phyloP scores from a whole-genome alignment of 2,888 invertebrate species.

The Chesias legatella region DNA sequence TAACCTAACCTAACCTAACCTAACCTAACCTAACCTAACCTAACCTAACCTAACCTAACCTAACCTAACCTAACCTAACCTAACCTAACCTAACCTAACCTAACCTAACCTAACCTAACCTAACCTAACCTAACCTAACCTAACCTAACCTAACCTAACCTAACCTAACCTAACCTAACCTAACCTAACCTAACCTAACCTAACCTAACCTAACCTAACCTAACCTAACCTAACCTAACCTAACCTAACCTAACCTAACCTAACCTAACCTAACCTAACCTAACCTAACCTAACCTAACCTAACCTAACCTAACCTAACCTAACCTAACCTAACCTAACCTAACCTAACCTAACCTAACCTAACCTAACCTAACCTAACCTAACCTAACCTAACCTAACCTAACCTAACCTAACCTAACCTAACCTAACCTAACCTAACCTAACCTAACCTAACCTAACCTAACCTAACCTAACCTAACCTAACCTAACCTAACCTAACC shows the following conservation, averaged over 20 bases:
- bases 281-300: constrained; percentile 6
- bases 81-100: constrained; percentile 2
- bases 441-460: constrained; percentile 5
- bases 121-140: constrained; percentile 6
- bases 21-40: constrained; percentile 2
- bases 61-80: constrained; percentile 1
- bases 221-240: constrained; percentile 7
- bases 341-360: constrained; percentile 1
- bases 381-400: constrained; percentile 7
- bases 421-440: constrained; percentile 7
- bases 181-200: constrained; percentile 7
- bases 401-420: constrained; percentile 6
- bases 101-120: constrained; percentile 7
- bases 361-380: constrained; percentile 3
- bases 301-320: constrained; percentile 5
- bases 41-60: constrained; percentile 1
- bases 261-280: constrained; percentile 6
- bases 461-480: constrained; percentile 9
- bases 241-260: constrained; percentile 5
- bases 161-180: constrained; percentile 7
- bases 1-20: too few relatives aligned
- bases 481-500: constrained; percentile 9
- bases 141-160: constrained; percentile 5
- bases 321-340: constrained; percentile 4
- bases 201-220: constrained; percentile 5